Evolutionary conservation across 2,888 invertebrate species (phyloP), one percentile per base, ranked within the genome.

Genomic region (Acrobasis suavella): DNA sequence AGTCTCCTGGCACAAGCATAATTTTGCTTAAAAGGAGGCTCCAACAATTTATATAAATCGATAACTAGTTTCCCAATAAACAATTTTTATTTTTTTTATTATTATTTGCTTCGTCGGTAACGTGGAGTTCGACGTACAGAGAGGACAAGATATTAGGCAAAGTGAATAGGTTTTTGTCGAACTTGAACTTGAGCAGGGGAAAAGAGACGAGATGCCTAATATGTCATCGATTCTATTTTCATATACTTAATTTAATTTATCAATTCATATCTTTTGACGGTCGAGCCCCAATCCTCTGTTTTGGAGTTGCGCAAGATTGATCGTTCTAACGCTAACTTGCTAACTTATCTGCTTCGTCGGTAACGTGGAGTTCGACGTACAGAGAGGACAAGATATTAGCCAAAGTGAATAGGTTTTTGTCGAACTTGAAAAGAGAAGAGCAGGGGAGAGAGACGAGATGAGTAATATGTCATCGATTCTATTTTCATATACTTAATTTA

Each of bases 321-420:
- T 32, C 32, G 68, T 32, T 32, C 32, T 32, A 32, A 32, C 32
- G 32, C 32, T 8, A 32, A 32, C 32, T 32, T 69, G 68, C 67
- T 62, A 67, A 69, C 66, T 67, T 70, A 69, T 72, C 70, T 69
- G 69, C 68, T 56, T 50, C 50, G 59, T 50, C 50, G 59, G 50
- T 51, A 38, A 16, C 59, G 37, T 10, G 0, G 56, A 56, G 56
- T 56, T 56, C 22, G 2, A 14, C 22, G 1, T 2, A n/a, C 17
- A 42, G 56, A 56, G 56, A n/a, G 9, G 56, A 56, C 42, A 6
- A 14, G 2, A 14, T 46, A 46, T 8, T 46, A 46, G 3, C 2
- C 32, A 32, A 2, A 32, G 32, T 32, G 8, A 32, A n/a, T n/a
- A n/a, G 32, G 2, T 46, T 64, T 68, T 63, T 62, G 63, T 66